Base-by-base conservation (phyloP, 2,888 invertebrate species). In the Drosophila subsilvestris region DNA sequence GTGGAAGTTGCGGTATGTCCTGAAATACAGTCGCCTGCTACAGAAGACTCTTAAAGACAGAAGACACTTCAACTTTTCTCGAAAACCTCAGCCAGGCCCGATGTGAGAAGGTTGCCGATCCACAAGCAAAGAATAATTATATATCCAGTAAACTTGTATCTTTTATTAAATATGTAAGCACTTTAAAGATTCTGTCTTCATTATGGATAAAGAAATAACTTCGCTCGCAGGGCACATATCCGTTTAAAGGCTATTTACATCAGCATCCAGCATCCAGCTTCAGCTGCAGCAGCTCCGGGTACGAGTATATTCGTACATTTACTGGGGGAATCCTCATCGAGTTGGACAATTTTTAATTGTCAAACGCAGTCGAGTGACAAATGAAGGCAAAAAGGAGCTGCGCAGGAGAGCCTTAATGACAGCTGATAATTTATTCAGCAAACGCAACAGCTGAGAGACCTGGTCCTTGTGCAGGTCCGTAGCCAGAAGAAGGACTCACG, bases 331-430 rank as follows among this genome's bases (percentile, higher is more conserved):
- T 61, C 57, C 32, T 12, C 43, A 68, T 61, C 79, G 57, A 75
- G 62, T 61, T 77, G 81, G 63, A 78, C 86, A 67, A 80, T 86
- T 86, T 84, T 86, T 82, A 86, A 86, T 85, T 84, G 85, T 86
- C 82, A 84, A 82, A 73, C 74, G 76, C 85, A 84, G 75, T 78
- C 76, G 68, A 74, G 80, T 84, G 85, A 84, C 80, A 84, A 84
- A 86, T 84, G 60, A 74, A 80, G 57, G 77, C 70, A 58, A 14
- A n/a, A 50, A 44, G 65, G 56, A 65, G 65, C 44, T 66, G 56
- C 65, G 56, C 71, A 50, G 50, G 61, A 62, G 70, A 70, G 65
- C 75, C 78, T 81, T 80, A 84, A 86, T 84, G 86, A 77, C 76
- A 77, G 68, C 78, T 86, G 77, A 84, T 85, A 79, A 84, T 75